Base-by-base conservation (phyloP, 2,113 vertebrate genomes). In the Pholis gunnellus region DNA sequence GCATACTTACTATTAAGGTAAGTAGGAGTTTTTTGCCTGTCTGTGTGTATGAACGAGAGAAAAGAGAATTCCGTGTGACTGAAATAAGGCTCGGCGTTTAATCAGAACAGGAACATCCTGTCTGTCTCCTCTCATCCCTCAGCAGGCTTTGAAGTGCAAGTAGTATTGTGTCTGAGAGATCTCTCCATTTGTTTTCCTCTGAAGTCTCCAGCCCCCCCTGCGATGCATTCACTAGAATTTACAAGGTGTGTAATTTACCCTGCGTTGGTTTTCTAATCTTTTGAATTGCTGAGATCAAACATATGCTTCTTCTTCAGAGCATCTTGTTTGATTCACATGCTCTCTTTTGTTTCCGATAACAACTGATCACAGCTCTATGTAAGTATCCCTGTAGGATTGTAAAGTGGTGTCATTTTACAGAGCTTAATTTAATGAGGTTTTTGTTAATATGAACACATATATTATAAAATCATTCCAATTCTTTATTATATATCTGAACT, bases 181-280 rank as follows among this genome's bases (percentile, higher is more conserved):
- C 90, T 89, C 86, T 91, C 92, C 94, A 95, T 95, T 95, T 95
- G 95, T 95, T 94, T 90, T 67, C 84, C 87, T 95, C 91, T 94
- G 93, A 95, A 91, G 94, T 94, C 85, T 81, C 60, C 73, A 20
- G 71, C 81, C 85, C 91, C 87, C 83, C 94, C 92, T 87, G 92
- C 63, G 34, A 86, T 88, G 93, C 83, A 79, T 87, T 92, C 86
- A 86, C 71, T 61, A 85, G 84, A 88, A 88, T 95, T 95, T 93
- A 95, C 90, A 91, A 93, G 92, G 82, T 91, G 86, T 89, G 89
- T 91, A 78, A 92, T 90, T 91, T 85, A 90, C 27, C 85, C 87
- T 86, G 79, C 34, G 83, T 89, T 91, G 91, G 88, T 89, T 92
- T 91, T 90, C 91, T 92, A 91, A 92, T 91, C 93, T 90, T 92